Conservation (phyloP, 2,797 vertebrate genomes). For the Craterocephalus amniculus region DNA sequence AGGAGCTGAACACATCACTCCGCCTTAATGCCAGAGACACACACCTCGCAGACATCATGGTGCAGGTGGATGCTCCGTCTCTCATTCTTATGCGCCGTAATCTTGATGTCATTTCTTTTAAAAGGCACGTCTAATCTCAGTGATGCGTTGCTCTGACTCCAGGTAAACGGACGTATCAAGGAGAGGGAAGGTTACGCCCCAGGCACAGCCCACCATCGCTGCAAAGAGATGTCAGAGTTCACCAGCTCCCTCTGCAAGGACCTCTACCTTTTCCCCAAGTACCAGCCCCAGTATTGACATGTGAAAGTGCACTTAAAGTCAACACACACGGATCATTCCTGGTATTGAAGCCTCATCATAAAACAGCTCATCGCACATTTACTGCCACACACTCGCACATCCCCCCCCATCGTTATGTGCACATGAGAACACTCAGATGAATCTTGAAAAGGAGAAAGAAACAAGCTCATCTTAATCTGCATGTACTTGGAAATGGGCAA, state of each 20-base stretch:
- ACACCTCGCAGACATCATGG: conserved; percentile 94
- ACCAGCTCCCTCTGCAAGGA: conserved; percentile 94
- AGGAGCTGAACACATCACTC: conserved; percentile 89
- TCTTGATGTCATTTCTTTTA: background rate
- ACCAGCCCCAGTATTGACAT: conserved; percentile 74
- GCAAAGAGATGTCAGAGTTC: conserved; percentile 99
- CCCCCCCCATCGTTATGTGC: conserved; percentile 25
- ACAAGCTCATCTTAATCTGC: conserved; percentile 42
- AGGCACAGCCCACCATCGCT: conserved; percentile 93
- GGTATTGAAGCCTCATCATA: conserved; percentile 21
- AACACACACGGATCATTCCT: conserved; percentile 54
- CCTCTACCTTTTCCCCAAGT: conserved; percentile 95
- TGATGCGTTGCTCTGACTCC: background rate
- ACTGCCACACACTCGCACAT: conserved; percentile 44
- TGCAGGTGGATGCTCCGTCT: conserved; percentile 83
- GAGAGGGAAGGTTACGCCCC: conserved; percentile 94
- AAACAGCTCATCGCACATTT: conserved; percentile 29
- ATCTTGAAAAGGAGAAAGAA: conserved; percentile 30
- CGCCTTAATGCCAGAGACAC: conserved; percentile 87
- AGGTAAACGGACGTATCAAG: conserved; percentile 95
- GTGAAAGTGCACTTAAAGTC: conserved; percentile 23
- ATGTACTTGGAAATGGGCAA: conserved; percentile 30
- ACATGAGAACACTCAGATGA: background rate
- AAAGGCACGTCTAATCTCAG: background rate
- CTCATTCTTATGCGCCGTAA: background rate